Percentiles rank a stretch among this genome's conserved stretches.
Evolutionary conservation across 2,888 invertebrate species (phyloP).

Genomic region (Meganola albula): DNA sequence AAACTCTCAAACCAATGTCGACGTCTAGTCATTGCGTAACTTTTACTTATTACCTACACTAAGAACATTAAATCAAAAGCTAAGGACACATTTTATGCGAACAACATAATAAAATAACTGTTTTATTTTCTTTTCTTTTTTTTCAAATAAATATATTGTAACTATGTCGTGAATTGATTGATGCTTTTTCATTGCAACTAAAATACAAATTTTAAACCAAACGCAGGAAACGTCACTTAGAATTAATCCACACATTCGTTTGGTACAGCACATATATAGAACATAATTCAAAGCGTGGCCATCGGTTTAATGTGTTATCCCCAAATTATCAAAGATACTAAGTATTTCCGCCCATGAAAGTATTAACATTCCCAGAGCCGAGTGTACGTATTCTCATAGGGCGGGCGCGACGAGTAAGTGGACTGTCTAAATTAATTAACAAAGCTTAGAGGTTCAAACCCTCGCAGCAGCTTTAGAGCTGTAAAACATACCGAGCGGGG

Average conservation of each 20-base stretch:
- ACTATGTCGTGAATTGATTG: slow-evolving; percentile 7
- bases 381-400: slow-evolving; percentile 50
- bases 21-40: too few species aligned
- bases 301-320: slow-evolving; percentile 41
- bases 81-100: neutral
- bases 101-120: slow-evolving; percentile 8
- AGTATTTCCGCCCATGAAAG: slow-evolving; percentile 56
- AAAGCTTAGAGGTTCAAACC: slow-evolving; percentile 46
- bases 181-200: slow-evolving; percentile 22
- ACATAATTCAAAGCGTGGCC: slow-evolving; percentile 36
- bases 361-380: slow-evolving; percentile 44
- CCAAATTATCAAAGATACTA: slow-evolving; percentile 54
- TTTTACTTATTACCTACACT: too few species aligned
- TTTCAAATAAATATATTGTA: neutral
- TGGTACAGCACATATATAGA: slow-evolving; percentile 28
- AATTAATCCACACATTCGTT: slow-evolving; percentile 47
- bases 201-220: slow-evolving; percentile 14
- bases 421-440: slow-evolving; percentile 72
- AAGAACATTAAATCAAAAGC: too few species aligned
- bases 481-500: slow-evolving; percentile 33
- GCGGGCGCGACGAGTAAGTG: slow-evolving; percentile 54
- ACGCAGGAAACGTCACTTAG: slow-evolving; percentile 45
- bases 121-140: too few species aligned
- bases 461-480: slow-evolving; percentile 52
- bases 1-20: too few species aligned